Conservation (phyloP, 2,113 vertebrate genomes). For the Melanostigma gelatinosum region DNA sequence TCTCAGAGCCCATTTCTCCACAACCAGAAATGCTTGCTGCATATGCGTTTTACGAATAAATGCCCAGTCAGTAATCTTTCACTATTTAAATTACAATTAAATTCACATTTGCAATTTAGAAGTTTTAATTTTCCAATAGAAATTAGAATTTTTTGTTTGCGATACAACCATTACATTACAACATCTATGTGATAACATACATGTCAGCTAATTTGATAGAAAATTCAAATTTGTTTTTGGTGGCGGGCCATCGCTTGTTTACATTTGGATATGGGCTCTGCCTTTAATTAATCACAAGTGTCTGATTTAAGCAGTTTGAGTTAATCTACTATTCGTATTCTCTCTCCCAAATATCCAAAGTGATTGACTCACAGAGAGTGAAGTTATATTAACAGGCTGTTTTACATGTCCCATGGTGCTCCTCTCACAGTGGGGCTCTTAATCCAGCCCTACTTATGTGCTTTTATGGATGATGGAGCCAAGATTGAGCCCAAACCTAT, state of each 20-base stretch:
- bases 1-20: not conserved
- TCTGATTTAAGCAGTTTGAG: slow-evolving; percentile 45
- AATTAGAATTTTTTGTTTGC: not conserved
- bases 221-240: slow-evolving; percentile 28
- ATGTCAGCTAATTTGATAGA: slow-evolving; percentile 5
- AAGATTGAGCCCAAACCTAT: slow-evolving; percentile 65
- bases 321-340: slow-evolving; percentile 46
- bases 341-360: slow-evolving; percentile 53
- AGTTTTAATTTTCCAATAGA: not conserved
- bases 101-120: not conserved
- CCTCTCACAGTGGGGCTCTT: slow-evolving; percentile 68
- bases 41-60: not conserved
- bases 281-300: slow-evolving; percentile 38
- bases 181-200: not conserved
- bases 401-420: slow-evolving; percentile 78
- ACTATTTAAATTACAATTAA: not conserved
- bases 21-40: not conserved
- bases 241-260: slow-evolving; percentile 24
- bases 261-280: slow-evolving; percentile 28
- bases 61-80: not conserved
- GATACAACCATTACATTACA: not conserved
- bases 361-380: slow-evolving; percentile 71
- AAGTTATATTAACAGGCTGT: slow-evolving; percentile 76
- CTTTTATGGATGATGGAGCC: slow-evolving; percentile 76
- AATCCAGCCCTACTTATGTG: slow-evolving; percentile 77